These are phyloP conservation scores for Dromiciops gliroides DNA, from an alignment of 2,113 vertebrate species.

Conservation along the genomic window DNA sequence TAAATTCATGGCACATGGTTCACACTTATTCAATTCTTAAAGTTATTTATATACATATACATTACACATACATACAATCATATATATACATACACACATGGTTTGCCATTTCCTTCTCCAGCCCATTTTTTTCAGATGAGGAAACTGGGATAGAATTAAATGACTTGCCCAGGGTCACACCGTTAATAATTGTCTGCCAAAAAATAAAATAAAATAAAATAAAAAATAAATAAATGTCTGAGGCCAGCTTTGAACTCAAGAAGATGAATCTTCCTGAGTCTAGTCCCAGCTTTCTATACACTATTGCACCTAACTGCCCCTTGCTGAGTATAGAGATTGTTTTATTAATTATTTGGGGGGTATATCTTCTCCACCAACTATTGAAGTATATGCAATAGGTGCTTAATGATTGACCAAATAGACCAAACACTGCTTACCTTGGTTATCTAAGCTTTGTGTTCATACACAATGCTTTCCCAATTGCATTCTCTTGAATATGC, in stretches of 20 bases:
- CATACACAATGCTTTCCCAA: neutral
- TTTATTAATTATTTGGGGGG: neutral
- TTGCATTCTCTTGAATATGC: neutral
- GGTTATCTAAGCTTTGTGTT: neutral
- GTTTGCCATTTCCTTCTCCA: neutral
- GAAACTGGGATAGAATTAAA: neutral
- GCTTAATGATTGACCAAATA: neutral
- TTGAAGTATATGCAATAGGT: neutral
- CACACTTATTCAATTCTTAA: neutral
- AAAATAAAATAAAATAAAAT: too few relatives aligned
- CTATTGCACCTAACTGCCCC: neutral
- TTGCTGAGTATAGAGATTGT: neutral
- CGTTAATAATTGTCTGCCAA: neutral
- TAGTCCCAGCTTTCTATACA: neutral
- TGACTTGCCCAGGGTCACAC: neutral
- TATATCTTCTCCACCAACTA: neutral
- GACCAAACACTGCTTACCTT: neutral
- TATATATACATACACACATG: too few relatives aligned
- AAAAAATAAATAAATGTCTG: too few relatives aligned
- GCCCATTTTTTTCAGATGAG: neutral
- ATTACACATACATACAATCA: too few relatives aligned
- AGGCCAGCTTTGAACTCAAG: neutral
- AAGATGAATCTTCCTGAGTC: neutral
- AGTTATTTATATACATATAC: neutral
- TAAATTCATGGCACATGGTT: neutral